phyloP scores from a whole-genome alignment of 2,113 vertebrate species.

The Pardalotus punctatus region DNA sequence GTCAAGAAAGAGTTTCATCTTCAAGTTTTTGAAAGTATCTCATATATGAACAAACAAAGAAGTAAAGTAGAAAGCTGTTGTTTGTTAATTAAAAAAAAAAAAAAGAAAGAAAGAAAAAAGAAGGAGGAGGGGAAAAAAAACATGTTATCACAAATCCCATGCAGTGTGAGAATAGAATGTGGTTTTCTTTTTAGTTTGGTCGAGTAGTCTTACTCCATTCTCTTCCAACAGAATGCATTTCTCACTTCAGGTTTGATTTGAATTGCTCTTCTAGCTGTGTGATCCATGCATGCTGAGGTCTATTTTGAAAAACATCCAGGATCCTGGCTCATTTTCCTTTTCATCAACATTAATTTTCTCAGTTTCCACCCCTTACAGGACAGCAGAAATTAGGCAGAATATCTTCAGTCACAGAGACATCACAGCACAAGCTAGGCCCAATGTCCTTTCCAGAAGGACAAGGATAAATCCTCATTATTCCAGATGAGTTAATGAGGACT shows the following conservation, averaged over 20 bases:
- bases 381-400: background rate
- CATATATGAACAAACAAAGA: background rate
- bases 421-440: background rate
- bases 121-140: accelerated
- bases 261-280: background rate
- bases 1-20: background rate
- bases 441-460: background rate
- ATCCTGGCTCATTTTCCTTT: background rate
- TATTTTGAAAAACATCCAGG: background rate
- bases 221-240: background rate
- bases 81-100: background rate
- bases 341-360: background rate
- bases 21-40: background rate
- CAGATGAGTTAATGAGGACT: background rate
- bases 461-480: background rate
- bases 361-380: background rate
- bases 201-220: background rate
- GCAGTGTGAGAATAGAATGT: background rate
- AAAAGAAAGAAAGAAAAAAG: accelerated
- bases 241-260: background rate
- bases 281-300: background rate
- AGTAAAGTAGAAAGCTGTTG: background rate
- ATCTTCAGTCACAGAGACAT: background rate
- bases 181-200: background rate
- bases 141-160: background rate